Base-by-base conservation (phyloP, 2,113 vertebrate species). In the Jacana jacana region DNA sequence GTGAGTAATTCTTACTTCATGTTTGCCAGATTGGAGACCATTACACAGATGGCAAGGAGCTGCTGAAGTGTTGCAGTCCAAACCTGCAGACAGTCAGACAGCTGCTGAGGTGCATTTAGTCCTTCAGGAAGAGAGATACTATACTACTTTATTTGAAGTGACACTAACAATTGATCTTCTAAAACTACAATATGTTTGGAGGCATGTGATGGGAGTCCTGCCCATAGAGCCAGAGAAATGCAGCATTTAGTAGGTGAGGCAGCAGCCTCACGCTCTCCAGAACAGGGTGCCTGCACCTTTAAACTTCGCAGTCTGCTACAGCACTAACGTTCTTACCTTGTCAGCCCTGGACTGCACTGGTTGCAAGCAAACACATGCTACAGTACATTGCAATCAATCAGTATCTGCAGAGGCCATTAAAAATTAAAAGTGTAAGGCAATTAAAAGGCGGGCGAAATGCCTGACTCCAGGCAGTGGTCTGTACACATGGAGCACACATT, bases 221-320 rank as follows among this genome's bases (percentile, higher is more conserved):
- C 24, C 28, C 35, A 51, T 17, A 22, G 28, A 66, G 55, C 42
- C 61, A 0, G 0, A 42, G 28, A 40, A 39, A n/a, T 4, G 31
- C 30, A 60, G 61, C 52, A 5, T 8, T 4, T 5, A 33, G 81
- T 17, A 28, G 66, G 39, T n/a, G 49, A 75, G 76, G 31, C 39
- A 60, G 63, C 55, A 60, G 63, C 55, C 6, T 0, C 1, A 1
- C 0, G 2, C 22, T 25, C n/a, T 31, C 31, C 69, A 42, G 19
- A 58, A 39, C 27, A 33, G 18, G 37, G 33, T 39, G 31, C 46
- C 71, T 24, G 13, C 22, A 70, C 40, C 63, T 80, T 24, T 78
- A 35, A 77, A 27, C 44, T 81, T 40, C 49, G 22, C 28, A 16
- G 22, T 13, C n/a, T 75, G 81, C 78, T 49, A 9, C 39, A 40